A percentile compares a stretch with the other conserved stretches of the same genome.
Conservation (phyloP, 2,888 invertebrate species). For the Drosophila helvetica region DNA sequence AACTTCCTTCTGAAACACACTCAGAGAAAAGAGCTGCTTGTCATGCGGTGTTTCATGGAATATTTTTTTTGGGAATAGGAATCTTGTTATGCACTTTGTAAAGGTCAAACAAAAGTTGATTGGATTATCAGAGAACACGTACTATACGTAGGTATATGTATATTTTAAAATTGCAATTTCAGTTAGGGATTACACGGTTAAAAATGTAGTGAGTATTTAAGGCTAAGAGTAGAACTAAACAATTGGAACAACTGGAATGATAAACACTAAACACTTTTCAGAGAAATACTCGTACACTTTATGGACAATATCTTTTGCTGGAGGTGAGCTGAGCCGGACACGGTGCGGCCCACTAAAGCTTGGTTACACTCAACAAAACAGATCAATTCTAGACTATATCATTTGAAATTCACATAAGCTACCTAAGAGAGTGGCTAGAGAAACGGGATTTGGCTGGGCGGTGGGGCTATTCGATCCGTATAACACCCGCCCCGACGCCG, state of each 20-base stretch:
- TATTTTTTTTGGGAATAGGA: no score
- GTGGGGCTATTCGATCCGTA: conserved; percentile 85
- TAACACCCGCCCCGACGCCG: conserved; percentile 94
- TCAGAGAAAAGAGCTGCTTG: no score
- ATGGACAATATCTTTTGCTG: conserved; percentile 49
- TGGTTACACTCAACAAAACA: conserved; percentile 41
- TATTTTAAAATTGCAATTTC: conserved; percentile 30
- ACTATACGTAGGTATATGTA: conserved; percentile 18
- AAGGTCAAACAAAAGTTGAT: background rate
- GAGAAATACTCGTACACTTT: conserved; percentile 48
- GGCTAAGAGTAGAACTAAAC: conserved; percentile 56
- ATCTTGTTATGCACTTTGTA: background rate
- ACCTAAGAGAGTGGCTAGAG: conserved; percentile 44
- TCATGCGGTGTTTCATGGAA: no score
- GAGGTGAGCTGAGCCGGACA: conserved; percentile 29
- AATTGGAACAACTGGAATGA: conserved; percentile 68
- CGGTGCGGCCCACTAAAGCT: conserved; percentile 62
- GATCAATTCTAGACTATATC: conserved; percentile 32
- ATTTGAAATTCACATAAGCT: conserved; percentile 46
- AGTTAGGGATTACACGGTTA: conserved; percentile 20
- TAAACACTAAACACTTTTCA: conserved; percentile 45
- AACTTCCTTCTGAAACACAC: no score
- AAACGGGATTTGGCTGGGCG: conserved; percentile 23
- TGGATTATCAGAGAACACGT: conserved; percentile 19
- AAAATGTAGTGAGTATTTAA: conserved; percentile 63